Evolutionary conservation across 2,888 invertebrate genomes (phyloP), one percentile per base, ranked within the genome.

Genomic region (Idaea straminata): DNA sequence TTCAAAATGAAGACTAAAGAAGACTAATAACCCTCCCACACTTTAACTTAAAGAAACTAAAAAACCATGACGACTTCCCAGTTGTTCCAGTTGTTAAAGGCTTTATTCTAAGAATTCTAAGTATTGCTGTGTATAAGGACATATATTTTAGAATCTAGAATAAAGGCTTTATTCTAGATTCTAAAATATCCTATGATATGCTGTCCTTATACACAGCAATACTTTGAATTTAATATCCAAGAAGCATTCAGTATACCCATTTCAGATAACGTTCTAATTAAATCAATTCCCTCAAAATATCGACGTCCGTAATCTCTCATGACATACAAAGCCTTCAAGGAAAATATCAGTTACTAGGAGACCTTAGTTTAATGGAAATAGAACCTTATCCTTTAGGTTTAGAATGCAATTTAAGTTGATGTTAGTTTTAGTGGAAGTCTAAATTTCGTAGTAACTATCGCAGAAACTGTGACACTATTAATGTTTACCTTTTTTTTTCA

Each of bases 321-420:
- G 34, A 59, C 59, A 59, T 59, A 59, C 59, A 59, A 59, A 59
- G 34, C 59, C 34, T 59, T 34, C 59, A 34, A 59, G 16, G 10
- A 59, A 58, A 59, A 47, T 5, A 4, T 10, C 13, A 47, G 47
- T 6, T 10, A 47, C 10, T 7, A 7, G 25, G 3, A 25, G 25
- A 25, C 25, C 25, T 25, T 7, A 6, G 10, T 10, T 36, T 10
- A 47, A 47, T 47, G 10, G 3, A 47, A 47, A 47, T 10, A 47
- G 47, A 47, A 47, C 47, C 47, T 47, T 47, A 47, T 47, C 4
- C 4, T 47, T 3, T 7, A 7, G 47, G 10, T 25, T 25, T 25
- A 25, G 25, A 25, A 25, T 25, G 25, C 25, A 25, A 3, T 25
- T 25, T 25, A 25, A 47, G 10, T 47, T 47, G 13, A 47, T 2